Evolutionary conservation across 2,113 vertebrate species (phyloP), one percentile per base, ranked within the genome.

Genomic region (Grallaria varia): DNA sequence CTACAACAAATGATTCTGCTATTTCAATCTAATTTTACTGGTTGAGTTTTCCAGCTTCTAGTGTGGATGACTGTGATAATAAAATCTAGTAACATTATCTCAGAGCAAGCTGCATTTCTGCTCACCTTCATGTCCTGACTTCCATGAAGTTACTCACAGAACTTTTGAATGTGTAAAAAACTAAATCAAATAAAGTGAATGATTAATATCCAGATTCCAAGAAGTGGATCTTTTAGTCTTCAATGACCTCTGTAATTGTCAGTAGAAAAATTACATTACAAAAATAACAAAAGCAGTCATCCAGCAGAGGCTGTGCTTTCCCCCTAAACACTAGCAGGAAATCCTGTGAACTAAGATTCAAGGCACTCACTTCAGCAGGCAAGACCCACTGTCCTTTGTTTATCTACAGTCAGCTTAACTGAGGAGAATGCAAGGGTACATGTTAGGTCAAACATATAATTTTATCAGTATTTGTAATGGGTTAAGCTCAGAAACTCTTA

Each of bases 11-110:
- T 52, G 74, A 91, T 79, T 94, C 58, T 68, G 58, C 68, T 84
- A 88, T 55, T 95, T 85, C 82, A 95, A 80, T 89, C n/a, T 60
- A 49, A 50, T 93, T 96, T 95, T 35, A 84, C 83, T 31, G 22
- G 59, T 17, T 81, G 60, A 56, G 73, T 87, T 96, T 93, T 94
- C 87, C 56, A 88, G 56, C 30, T 80, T 72, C 52, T 69, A 79
- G 89, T 87, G 82, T 73, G 79, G 72, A 60, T 91, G 75, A 49
- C 79, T 15, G 2, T 37, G 45, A 93, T 84, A 97, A 97, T 96
- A 73, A 79, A 94, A 95, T 95, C 85, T 69, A 86, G 75, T 95
- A 88, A 84, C 45, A 79, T 75, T 93, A 90, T 35, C 90, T 78
- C 64, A 53, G 95, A 92, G 58, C 52, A 84, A 81, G 85, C 0